These are phyloP conservation scores for Ptilorrhoa leucosticta DNA, from an alignment of 2,113 vertebrate species.

Conservation along the genomic window DNA sequence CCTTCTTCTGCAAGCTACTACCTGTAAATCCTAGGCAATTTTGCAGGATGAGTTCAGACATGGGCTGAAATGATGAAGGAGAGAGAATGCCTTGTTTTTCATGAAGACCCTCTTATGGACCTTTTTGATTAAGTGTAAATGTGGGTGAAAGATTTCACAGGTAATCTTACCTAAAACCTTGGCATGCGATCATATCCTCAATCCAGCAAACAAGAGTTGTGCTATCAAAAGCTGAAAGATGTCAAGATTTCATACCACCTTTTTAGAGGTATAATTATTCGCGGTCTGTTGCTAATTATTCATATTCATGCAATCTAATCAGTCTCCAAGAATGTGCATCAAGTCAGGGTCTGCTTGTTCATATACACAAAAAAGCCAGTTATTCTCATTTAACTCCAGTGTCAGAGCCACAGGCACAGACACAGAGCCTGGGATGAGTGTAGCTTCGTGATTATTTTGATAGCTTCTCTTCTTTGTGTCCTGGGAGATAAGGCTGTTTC, in stretches of 20 bases:
- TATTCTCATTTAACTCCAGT: neutral
- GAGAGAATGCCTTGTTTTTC: neutral
- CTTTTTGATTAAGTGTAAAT: neutral
- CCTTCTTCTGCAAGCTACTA: neutral
- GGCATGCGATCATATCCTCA: neutral
- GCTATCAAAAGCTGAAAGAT: neutral
- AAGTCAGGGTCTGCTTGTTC: neutral
- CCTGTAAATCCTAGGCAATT: neutral
- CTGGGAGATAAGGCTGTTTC: conserved; percentile 63
- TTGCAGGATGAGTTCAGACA: neutral
- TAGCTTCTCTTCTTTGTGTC: conserved; percentile 45
- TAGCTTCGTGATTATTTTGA: conserved; percentile 55
- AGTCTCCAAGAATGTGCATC: conserved; percentile 1
- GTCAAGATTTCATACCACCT: neutral
- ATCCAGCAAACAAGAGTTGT: neutral
- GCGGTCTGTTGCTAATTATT: neutral
- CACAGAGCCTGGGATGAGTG: neutral
- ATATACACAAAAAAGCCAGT: neutral
- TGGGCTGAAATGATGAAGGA: neutral
- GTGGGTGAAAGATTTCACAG: neutral
- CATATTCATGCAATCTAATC: neutral
- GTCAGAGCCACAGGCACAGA: conserved; percentile 31
- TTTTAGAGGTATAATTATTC: neutral
- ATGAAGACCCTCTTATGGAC: neutral
- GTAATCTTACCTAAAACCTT: neutral